These are phyloP conservation scores for Fragum fragum DNA, from an alignment of 2,888 invertebrate species.

Conservation along the genomic window DNA sequence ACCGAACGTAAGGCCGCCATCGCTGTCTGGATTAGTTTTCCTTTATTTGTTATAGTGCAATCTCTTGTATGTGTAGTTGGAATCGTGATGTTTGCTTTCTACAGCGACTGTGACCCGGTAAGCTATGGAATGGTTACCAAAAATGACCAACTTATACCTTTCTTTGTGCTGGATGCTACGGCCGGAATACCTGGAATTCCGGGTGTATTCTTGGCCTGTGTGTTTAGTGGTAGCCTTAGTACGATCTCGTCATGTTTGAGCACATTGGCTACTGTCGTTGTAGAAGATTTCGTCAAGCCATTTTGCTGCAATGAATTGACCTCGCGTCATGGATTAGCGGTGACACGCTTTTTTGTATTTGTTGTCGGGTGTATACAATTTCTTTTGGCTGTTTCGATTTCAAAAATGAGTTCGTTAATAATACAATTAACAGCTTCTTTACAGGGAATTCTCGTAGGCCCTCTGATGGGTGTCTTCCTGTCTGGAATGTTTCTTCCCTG, in stretches of 20 bases:
- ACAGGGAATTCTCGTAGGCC: constrained; percentile 16
- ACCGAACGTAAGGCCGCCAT: background rate
- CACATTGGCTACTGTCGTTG: constrained; percentile 43
- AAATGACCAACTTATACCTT: constrained; percentile 91
- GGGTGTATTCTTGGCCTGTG: constrained; percentile 97
- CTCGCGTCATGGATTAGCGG: background rate
- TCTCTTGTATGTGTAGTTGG: constrained; percentile 37
- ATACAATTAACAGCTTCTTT: constrained; percentile 1
- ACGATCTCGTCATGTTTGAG: constrained; percentile 54
- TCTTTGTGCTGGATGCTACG: constrained; percentile 94
- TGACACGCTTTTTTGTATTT: constrained; percentile 1
- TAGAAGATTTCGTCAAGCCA: constrained; percentile 28
- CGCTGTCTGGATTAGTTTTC: constrained; percentile 21
- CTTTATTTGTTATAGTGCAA: constrained; percentile 5
- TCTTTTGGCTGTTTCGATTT: background rate
- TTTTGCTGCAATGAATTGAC: background rate
- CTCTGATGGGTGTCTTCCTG: constrained; percentile 20
- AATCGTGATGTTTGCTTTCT: constrained; percentile 54
- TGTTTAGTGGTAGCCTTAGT: constrained; percentile 97
- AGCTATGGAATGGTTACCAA: constrained; percentile 10
- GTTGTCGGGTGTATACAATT: constrained; percentile 9
- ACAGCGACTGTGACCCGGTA: constrained; percentile 41
- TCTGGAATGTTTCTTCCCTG: constrained; percentile 20
- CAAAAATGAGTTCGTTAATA: background rate
- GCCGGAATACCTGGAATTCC: constrained; percentile 92